Base-by-base conservation (phyloP, 2,888 invertebrate species). In the Agrilus biguttatus region DNA sequence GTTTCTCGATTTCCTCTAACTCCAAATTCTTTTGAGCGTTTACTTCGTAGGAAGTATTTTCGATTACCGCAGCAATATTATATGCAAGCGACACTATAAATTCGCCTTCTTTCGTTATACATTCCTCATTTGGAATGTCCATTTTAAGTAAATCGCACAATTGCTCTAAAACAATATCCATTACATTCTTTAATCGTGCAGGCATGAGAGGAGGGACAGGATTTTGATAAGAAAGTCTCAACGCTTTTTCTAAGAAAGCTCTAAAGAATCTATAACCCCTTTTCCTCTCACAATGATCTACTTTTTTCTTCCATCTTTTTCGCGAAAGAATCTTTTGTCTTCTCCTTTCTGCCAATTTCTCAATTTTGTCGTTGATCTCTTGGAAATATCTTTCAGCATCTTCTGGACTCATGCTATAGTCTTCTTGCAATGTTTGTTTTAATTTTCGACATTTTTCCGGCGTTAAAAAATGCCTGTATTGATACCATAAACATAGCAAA, bases 131-230 rank as follows among this genome's bases (percentile, higher is more conserved):
- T 28, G 95, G 75, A 83, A 93, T 68, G 80, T 83, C 72, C 87
- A 96, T 63, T 88, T 93, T 89, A 85, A 92, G 61, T 53, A 76
- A 65, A 50, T 73, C 71, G 43, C 74, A 73, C 5, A 77, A 68
- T 49, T 73, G 64, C 50, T 73, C 72, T 50, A 75, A 54, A 14
- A 77, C 70, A 4, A 73, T 71, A 49, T 76, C 73, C 3, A 76
- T 73, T 37, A 75, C 69, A 50, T 72, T 71, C 41, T 74, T 60
- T 46, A 76, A 51, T 47, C 75, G 61, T 36, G 74, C 73, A 1
- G 75, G 72, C 2, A 75, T 71, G 47, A 77, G 53, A 55, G 74
- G 71, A 40, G 75, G 74, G 8, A 63, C 55, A 3, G 59, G 56
- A 49, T 63, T 53, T 36, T 53, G 53, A 28, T 52, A 54, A n/a